Percentiles rank a stretch among this genome's conserved stretches.
Evolutionary conservation across 2,113 vertebrate genomes (phyloP).

Genomic region (Myrmecophaga tridactyla): DNA sequence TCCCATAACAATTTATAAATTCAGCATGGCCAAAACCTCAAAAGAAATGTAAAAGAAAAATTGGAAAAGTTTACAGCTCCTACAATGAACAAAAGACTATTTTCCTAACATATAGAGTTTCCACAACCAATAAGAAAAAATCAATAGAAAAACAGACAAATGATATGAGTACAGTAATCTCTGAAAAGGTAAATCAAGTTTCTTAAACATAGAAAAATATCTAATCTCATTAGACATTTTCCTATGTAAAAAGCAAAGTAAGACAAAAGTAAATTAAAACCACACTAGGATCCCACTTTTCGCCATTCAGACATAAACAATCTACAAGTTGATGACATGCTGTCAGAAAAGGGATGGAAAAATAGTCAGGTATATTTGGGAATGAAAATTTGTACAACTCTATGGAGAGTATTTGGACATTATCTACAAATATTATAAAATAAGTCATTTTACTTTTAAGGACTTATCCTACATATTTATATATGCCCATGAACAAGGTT

Average conservation of each 20-base stretch:
- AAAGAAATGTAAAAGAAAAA: background rate
- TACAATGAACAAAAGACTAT: background rate
- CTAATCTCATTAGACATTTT: too few relatives aligned
- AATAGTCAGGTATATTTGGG: background rate
- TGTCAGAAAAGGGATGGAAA: background rate
- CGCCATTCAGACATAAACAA: background rate
- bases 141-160: background rate
- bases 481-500: background rate
- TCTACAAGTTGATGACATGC: background rate
- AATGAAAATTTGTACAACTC: background rate
- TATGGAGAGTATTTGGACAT: background rate
- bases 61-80: background rate
- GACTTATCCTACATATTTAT: background rate
- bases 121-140: background rate
- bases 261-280: conserved; percentile 7
- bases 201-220: background rate
- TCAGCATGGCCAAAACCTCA: background rate
- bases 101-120: background rate
- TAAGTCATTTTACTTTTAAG: background rate
- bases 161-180: background rate
- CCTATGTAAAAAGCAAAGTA: too few relatives aligned
- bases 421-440: background rate
- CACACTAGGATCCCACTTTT: background rate
- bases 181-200: background rate
- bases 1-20: background rate